These are phyloP conservation scores for Conops quadrifasciatus DNA, from an alignment of 2,888 invertebrate genomes.

Conservation along the genomic window DNA sequence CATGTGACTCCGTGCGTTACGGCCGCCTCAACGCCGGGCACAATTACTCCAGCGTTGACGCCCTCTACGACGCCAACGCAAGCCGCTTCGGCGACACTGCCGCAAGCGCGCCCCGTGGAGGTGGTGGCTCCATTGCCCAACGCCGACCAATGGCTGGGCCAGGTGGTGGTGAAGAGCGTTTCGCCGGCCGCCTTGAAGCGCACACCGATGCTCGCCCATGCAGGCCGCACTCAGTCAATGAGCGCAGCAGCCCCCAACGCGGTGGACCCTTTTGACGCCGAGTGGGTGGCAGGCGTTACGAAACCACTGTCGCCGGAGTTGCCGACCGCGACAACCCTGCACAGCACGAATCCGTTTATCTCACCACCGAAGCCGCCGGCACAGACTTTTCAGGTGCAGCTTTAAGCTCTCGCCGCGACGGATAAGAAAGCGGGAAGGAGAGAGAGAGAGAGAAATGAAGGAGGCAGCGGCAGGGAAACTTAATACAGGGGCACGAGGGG, in stretches of 20 bases:
- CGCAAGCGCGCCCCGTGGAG: conserved; percentile 50
- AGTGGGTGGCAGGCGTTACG: conserved; percentile 73
- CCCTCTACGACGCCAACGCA: conserved; percentile 67
- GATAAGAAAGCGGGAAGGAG: neutral
- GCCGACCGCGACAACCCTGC: conserved; percentile 50
- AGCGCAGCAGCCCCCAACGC: conserved; percentile 65
- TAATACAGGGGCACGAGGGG: neutral
- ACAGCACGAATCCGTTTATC: conserved; percentile 66
- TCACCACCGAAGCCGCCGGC: conserved; percentile 65
- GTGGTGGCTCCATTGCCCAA: conserved; percentile 71
- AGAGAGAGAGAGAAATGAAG: conserved; percentile 13
- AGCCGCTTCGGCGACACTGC: conserved; percentile 47
- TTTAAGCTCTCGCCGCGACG: conserved; percentile 51
- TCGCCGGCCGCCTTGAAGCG: conserved; percentile 69
- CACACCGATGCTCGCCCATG: conserved; percentile 66
- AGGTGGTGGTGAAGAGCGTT: conserved; percentile 73
- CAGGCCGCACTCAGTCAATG: conserved; percentile 70
- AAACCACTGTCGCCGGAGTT: conserved; percentile 67
- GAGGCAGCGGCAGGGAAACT: neutral
- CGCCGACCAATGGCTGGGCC: conserved; percentile 85
- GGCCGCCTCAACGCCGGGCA: conserved; percentile 65
- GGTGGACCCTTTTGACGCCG: conserved; percentile 81
- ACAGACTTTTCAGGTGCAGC: conserved; percentile 66
- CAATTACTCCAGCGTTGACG: conserved; percentile 65
- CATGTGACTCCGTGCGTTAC: conserved; percentile 72